phyloP scores from a whole-genome alignment of 2,888 invertebrate species.

The Tiphia femorata region DNA sequence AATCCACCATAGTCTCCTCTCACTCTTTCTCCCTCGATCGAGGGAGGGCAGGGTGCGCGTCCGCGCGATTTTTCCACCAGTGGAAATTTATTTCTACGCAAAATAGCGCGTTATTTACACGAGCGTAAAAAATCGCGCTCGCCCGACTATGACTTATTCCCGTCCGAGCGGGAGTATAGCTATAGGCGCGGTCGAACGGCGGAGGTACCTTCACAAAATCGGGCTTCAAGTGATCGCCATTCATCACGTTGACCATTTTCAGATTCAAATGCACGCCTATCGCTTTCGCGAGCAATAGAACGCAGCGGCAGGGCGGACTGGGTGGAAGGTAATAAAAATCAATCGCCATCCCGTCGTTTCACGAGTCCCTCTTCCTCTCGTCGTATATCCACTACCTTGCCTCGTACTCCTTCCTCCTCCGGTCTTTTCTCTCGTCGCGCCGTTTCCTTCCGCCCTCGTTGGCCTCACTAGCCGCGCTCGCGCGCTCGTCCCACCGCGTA shows the following conservation, averaged over 20 bases:
- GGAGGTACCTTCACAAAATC: constrained; percentile 76
- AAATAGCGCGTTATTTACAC: too few species aligned
- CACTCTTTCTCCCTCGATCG: too few species aligned
- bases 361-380: background rate
- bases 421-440: background rate
- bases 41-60: too few species aligned
- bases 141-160: too few species aligned
- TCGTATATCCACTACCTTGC: background rate
- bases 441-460: background rate
- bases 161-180: too few species aligned
- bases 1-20: too few species aligned
- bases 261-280: constrained; percentile 77
- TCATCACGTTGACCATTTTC: constrained; percentile 74
- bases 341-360: constrained; percentile 56
- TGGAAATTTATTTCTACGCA: too few species aligned
- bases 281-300: constrained; percentile 75
- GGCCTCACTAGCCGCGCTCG: too few species aligned
- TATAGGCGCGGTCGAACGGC: background rate
- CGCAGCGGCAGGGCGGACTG: constrained; percentile 77
- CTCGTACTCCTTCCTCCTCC: background rate
- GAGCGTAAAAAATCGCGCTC: too few species aligned
- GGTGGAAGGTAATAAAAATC: constrained; percentile 77
- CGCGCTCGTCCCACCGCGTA: background rate
- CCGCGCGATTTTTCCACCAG: too few species aligned
- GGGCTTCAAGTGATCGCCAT: constrained; percentile 76